A percentile compares a stretch with the other conserved stretches of the same genome.
These are phyloP conservation scores for Drosophila insularis DNA, from an alignment of 1,140 invertebrate species.

Conservation along the genomic window DNA sequence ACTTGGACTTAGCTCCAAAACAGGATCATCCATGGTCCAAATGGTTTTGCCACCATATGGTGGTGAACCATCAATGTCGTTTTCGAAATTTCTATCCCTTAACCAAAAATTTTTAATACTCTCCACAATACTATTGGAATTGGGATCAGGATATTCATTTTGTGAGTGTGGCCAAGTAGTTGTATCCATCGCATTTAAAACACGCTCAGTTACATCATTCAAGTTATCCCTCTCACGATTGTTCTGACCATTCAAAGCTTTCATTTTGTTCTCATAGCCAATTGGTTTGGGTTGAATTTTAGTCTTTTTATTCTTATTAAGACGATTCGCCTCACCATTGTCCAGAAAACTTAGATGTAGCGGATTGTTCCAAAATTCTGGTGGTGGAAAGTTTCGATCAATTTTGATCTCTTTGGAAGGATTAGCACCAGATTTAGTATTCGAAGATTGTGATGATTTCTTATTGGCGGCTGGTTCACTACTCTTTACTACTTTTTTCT, in stretches of 20 bases:
- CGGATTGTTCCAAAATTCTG: slow-evolving; percentile 33
- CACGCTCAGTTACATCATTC: background rate
- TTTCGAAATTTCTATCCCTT: background rate
- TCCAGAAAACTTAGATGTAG: slow-evolving; percentile 18
- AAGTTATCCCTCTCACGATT: background rate
- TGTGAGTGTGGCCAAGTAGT: background rate
- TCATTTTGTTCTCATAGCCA: slow-evolving; percentile 31
- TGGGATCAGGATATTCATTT: background rate
- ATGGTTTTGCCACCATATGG: slow-evolving; percentile 24
- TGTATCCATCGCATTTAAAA: background rate
- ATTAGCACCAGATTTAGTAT: background rate
- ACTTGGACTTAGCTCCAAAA: background rate
- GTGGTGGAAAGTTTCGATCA: slow-evolving; percentile 3
- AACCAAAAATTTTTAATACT: slow-evolving; percentile 38
- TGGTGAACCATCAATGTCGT: background rate
- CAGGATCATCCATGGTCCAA: slow-evolving; percentile 14
- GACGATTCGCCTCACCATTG: background rate
- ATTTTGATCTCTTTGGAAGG: background rate
- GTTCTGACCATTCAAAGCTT: background rate
- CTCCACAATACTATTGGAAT: slow-evolving; percentile 38
- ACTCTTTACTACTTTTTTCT: background rate
- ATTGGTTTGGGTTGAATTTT: slow-evolving; percentile 21
- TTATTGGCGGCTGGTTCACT: no score
- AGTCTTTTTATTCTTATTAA: background rate
- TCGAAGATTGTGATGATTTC: no score